Evolutionary conservation across 2,113 vertebrate genomes (phyloP), one percentile per base, ranked within the genome.

Genomic region (Dryoscopus gambensis): DNA sequence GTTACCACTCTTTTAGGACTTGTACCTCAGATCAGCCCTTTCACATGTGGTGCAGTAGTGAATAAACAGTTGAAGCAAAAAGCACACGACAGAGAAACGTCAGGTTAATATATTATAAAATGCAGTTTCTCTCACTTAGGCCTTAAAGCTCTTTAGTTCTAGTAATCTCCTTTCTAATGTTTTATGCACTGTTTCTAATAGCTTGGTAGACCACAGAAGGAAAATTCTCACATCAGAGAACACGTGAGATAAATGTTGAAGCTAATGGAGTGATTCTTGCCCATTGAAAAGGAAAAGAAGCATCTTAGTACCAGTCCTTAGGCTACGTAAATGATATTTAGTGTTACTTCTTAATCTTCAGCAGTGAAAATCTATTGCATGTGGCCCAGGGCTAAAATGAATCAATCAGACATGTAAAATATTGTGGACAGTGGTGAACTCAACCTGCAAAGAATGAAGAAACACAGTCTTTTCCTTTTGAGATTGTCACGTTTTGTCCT

Each of bases 261-360:
- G 90, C 79, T 97, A 97, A 95, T 95, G 90, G 56, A 70, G 78
- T 11, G 12, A 95, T 82, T 95, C 91, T 96, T 97, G 70, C 35
- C 37, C n/a, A 85, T 4, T 93, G 89, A 35, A 82, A 86, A 96
- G 28, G 30, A 65, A 60, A 69, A 85, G 78, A 94, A 81, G 53
- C 78, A 44, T 96, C 92, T 89, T 75, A 89, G 80, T 83, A 50
- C 44, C 65, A 53, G 52, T 87, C 85, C 79, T 83, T 68, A 59
- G 79, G 83, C 79, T 37, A 70, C 44, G 56, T 50, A 50, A 95
- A 60, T 31, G 22, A 88, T 84, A 74, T 35, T 83, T 79, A 90
- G 28, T 33, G 40, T n/a, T 88, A 49, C 28, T 79, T 60, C 82
- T 92, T 63, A 89, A 69, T 87, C 53, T 87, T 89, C 84, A 83